Conservation (phyloP, 1,140 invertebrate species). For the Drosophila gunungcola region DNA sequence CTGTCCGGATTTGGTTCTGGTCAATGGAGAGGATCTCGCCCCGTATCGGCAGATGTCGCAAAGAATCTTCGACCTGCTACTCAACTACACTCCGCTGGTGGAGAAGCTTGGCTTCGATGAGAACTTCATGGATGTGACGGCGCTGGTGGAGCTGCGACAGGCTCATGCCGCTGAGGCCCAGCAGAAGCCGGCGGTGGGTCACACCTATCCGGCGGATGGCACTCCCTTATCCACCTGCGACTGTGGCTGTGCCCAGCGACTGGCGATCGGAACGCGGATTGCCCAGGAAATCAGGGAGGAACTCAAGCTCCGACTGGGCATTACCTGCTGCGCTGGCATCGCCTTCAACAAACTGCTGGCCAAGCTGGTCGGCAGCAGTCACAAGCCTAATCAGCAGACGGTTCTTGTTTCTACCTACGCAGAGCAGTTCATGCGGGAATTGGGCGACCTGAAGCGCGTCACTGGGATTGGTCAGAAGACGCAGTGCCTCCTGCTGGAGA, state of each 20-base stretch:
- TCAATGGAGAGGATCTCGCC: constrained; percentile 91
- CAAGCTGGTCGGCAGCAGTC: constrained; percentile 89
- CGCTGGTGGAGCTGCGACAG: constrained; percentile 86
- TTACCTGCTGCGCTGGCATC: constrained; percentile 93
- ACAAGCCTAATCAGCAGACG: constrained; percentile 94
- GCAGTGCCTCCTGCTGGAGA: constrained; percentile 87
- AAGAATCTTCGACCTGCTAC: constrained; percentile 88
- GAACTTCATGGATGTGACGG: constrained; percentile 91
- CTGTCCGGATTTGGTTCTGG: constrained; percentile 89
- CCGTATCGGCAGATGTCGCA: constrained; percentile 90
- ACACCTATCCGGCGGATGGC: constrained; percentile 86
- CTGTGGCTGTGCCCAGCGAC: constrained; percentile 89
- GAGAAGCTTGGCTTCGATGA: constrained; percentile 93
- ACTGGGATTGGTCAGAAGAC: constrained; percentile 91
- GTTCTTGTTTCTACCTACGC: constrained; percentile 89
- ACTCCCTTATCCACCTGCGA: constrained; percentile 86
- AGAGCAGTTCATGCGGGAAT: constrained; percentile 87
- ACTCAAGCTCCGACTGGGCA: constrained; percentile 88
- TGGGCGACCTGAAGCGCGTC: constrained; percentile 87
- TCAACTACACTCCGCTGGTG: constrained; percentile 88
- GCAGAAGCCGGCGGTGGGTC: constrained; percentile 85
- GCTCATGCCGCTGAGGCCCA: constrained; percentile 64
- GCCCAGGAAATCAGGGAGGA: constrained; percentile 89
- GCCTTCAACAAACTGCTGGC: constrained; percentile 93
- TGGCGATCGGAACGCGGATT: constrained; percentile 89